Evolutionary conservation across 1,140 invertebrate genomes (phyloP).

Genomic region (Hesperophylax magnus): DNA sequence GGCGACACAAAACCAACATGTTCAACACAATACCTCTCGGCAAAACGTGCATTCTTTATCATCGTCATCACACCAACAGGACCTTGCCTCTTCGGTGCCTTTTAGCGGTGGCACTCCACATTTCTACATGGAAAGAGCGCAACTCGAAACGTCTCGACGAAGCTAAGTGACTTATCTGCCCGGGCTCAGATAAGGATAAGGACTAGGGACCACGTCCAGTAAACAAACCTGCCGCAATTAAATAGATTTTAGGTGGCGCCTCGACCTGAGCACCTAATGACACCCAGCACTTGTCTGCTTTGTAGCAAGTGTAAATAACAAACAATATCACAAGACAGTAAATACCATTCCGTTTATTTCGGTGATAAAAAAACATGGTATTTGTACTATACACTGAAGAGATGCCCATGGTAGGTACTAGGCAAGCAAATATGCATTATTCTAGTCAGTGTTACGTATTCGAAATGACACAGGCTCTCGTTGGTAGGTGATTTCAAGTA

Average conservation of each 20-base stretch:
- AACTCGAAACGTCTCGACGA: slow-evolving; percentile 18
- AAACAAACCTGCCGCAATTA: slow-evolving; percentile 28
- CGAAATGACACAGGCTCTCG: no score
- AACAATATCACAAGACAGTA: slow-evolving; percentile 1
- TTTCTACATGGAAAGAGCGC: background rate
- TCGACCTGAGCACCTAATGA: background rate
- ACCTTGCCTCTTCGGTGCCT: slow-evolving; percentile 1
- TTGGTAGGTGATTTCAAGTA: no score
- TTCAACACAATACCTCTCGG: background rate
- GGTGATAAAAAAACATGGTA: background rate
- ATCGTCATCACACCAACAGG: background rate
- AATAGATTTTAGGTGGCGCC: slow-evolving; percentile 24
- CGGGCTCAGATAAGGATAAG: slow-evolving; percentile 26
- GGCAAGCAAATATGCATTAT: no score
- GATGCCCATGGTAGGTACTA: no score
- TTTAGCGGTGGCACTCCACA: background rate
- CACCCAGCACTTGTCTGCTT: background rate
- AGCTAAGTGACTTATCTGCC: slow-evolving; percentile 17
- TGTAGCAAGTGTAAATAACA: slow-evolving; percentile 6
- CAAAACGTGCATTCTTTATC: background rate
- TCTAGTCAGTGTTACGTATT: no score
- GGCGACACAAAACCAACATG: background rate
- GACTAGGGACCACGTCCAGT: background rate
- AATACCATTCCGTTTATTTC: background rate
- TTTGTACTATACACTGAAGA: no score